These are phyloP conservation scores for Nipponacmea schrenckii DNA, from an alignment of 2,888 invertebrate genomes.

Conservation along the genomic window DNA sequence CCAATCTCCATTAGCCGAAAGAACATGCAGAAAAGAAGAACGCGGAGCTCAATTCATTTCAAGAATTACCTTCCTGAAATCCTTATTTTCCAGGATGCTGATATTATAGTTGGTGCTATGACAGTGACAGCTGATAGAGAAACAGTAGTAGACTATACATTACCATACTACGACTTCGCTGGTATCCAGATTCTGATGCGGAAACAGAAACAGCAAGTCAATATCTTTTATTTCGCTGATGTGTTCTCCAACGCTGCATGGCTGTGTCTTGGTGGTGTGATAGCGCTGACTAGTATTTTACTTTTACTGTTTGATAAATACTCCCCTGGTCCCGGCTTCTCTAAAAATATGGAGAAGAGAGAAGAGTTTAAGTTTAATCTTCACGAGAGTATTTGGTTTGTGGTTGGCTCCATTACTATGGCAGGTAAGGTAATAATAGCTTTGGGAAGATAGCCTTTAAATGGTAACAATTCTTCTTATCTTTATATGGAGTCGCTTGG, in stretches of 20 bases:
- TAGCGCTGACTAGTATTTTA: constrained; percentile 85
- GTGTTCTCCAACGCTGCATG: constrained; percentile 86
- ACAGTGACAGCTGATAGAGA: constrained; percentile 92
- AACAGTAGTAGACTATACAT: constrained; percentile 89
- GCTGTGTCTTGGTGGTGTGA: constrained; percentile 81
- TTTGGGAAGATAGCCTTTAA: too few species aligned
- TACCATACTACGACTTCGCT: constrained; percentile 91
- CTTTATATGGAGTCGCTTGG: too few species aligned
- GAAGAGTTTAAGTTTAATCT: constrained; percentile 71
- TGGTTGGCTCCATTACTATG: constrained; percentile 90
- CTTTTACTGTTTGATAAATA: constrained; percentile 90
- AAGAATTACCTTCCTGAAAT: too few species aligned
- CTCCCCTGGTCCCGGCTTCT: constrained; percentile 74
- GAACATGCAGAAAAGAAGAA: too few species aligned
- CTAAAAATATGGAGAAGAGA: neutral
- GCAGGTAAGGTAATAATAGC: constrained; percentile 73
- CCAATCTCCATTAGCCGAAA: too few species aligned
- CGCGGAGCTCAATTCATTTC: too few species aligned
- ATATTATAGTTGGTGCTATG: constrained; percentile 83
- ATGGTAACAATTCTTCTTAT: too few species aligned
- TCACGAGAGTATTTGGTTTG: constrained; percentile 94
- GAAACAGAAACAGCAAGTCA: constrained; percentile 83
- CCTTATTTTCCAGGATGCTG: constrained; percentile 76
- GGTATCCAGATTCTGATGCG: constrained; percentile 90
- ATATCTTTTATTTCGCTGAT: constrained; percentile 92